phyloP scores from a whole-genome alignment of 1,140 invertebrate species.

The Rhopalosiphum maidis region DNA sequence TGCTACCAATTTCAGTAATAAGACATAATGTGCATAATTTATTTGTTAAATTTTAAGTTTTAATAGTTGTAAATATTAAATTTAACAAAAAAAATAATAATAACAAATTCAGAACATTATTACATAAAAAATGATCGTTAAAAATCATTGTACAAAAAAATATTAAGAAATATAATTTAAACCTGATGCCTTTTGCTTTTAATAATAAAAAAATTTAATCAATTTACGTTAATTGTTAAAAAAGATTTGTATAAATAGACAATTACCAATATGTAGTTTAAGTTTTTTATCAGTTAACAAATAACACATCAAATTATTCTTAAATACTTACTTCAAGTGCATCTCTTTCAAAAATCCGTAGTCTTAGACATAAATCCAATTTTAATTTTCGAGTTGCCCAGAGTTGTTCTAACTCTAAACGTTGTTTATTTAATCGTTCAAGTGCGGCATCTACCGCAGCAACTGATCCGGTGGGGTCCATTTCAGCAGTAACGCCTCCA shows the following conservation, averaged over 20 bases:
- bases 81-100: not conserved
- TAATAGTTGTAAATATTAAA: not conserved
- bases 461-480: slow-evolving; percentile 68
- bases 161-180: not conserved
- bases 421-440: slow-evolving; percentile 83
- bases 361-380: slow-evolving; percentile 88
- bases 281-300: not conserved
- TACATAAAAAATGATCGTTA: not conserved
- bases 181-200: not conserved
- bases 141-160: not conserved
- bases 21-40: not conserved
- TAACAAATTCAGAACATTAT: not conserved
- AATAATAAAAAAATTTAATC: not conserved
- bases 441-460: slow-evolving; percentile 87
- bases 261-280: not conserved
- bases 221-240: not conserved
- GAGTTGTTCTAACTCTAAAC: slow-evolving; percentile 88
- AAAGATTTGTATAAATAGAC: not conserved
- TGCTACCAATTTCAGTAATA: not conserved
- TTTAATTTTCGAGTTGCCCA: slow-evolving; percentile 89
- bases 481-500: slow-evolving; percentile 65
- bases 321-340: slow-evolving; percentile 52
- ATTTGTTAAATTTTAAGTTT: not conserved
- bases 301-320: not conserved
- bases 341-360: slow-evolving; percentile 66